These are phyloP conservation scores for Columba guinea DNA, from an alignment of 2,797 vertebrate genomes.

Conservation along the genomic window DNA sequence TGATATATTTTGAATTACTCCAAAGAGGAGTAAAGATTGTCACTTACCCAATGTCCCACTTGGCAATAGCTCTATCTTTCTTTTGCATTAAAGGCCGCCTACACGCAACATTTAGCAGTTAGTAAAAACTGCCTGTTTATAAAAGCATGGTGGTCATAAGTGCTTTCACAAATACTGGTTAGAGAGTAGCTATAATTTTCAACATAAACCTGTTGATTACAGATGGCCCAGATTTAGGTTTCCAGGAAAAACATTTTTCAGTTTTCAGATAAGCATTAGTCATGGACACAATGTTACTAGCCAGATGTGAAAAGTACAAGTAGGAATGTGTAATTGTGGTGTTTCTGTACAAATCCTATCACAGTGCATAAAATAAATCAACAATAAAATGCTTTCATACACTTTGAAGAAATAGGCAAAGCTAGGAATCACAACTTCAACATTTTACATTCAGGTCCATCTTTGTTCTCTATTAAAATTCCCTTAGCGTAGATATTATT, in stretches of 20 bases:
- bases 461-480: conserved; percentile 18
- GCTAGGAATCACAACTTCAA: background rate
- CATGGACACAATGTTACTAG: background rate
- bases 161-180: background rate
- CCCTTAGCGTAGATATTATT: background rate
- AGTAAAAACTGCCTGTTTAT: background rate
- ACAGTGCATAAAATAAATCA: background rate
- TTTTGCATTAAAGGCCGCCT: background rate
- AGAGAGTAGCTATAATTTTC: background rate
- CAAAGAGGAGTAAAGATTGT: background rate
- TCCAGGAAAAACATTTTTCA: background rate
- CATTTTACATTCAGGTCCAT: background rate
- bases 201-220: background rate
- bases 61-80: background rate
- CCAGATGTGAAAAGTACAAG: background rate
- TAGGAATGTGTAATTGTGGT: background rate
- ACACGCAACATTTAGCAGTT: background rate
- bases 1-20: background rate
- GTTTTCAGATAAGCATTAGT: background rate
- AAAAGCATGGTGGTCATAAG: background rate
- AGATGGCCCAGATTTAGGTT: background rate
- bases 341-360: background rate
- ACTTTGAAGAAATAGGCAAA: background rate
- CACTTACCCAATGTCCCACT: background rate
- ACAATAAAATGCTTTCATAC: background rate